Percentiles rank a stretch among this genome's conserved stretches.
These are phyloP conservation scores for Mnemiopsis leidyi DNA, from an alignment of 37 sponge, comb jelly and placozoan genomes.

Conservation along the genomic window DNA sequence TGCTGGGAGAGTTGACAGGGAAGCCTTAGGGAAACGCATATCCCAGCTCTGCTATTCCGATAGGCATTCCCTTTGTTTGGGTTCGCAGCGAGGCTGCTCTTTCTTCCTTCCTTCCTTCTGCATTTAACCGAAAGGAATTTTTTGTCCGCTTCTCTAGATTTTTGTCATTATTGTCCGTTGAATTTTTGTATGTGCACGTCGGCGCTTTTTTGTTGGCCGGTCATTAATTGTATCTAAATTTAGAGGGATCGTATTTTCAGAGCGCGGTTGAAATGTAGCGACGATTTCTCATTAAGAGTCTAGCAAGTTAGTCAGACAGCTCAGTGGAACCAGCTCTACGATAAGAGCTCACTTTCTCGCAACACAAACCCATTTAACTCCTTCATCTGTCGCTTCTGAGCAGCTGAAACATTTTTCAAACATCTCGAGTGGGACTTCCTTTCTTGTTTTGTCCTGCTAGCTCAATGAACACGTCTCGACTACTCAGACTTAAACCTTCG, in stretches of 20 bases:
- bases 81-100: neutral
- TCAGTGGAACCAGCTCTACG: neutral
- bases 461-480: too few species aligned
- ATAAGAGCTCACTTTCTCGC: neutral
- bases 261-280: too few species aligned
- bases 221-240: too few species aligned
- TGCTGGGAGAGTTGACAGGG: neutral
- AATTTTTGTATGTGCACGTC: neutral
- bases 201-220: neutral
- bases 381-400: neutral
- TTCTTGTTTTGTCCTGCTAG: too few species aligned
- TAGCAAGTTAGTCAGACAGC: neutral
- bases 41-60: neutral
- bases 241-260: too few species aligned
- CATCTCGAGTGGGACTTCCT: too few species aligned
- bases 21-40: neutral
- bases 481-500: too few species aligned
- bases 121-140: neutral
- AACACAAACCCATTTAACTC: neutral
- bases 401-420: neutral
- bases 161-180: neutral
- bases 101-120: neutral
- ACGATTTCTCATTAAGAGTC: too few species aligned
- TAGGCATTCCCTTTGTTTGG: neutral
- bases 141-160: neutral